Base-by-base conservation (phyloP, 2,113 vertebrate genomes). In the Xenopus laevis region DNA sequence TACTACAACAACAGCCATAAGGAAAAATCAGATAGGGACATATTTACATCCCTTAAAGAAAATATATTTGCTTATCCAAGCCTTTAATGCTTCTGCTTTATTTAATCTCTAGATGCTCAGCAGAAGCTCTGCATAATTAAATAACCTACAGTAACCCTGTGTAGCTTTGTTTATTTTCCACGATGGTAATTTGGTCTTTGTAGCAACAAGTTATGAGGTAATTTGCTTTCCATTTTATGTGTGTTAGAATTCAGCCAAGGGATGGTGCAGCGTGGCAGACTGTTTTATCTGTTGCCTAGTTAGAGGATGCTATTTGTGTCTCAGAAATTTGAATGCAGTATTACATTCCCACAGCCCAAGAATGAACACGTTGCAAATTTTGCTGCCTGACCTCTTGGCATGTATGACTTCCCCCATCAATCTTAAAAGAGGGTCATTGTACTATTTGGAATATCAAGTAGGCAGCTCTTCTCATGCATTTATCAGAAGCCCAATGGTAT, bases 121-220 rank as follows among this genome's bases (percentile, higher is more conserved):
- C 33, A 40, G 33, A 40, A 40, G 33, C 33, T 40, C 6, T 40
- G 33, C 6, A 40, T 40, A 40, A 40, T 40, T 40, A 40, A 83
- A 83, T 84, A 91, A 87, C 89, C 92, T 88, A 20, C 72, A 91
- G 89, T 92, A 92, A 95, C 91, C 90, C 76, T 67, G 4, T 57
- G 27, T 63, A 74, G 84, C 80, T 83, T 83, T 80, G 84, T 85
- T 79, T 86, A 84, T 74, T 82, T 55, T 74, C 82, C 83, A 86
- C 87, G 78, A 76, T 82, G 80, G 82, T 21, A 71, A 82, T 80
- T 82, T 82, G 79, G 75, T 83, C 80, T 79, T 86, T 85, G 78
- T 65, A 80, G 79, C 71, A 79, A 63, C 78, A 40, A 71, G 80
- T 76, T 81, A 81, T 85, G 82, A 87, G 78, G 71, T 81, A 82